A percentile compares a stretch with the other conserved stretches of the same genome.
Conservation (phyloP, 2,113 vertebrate genomes). For the Ondatra zibethicus region DNA sequence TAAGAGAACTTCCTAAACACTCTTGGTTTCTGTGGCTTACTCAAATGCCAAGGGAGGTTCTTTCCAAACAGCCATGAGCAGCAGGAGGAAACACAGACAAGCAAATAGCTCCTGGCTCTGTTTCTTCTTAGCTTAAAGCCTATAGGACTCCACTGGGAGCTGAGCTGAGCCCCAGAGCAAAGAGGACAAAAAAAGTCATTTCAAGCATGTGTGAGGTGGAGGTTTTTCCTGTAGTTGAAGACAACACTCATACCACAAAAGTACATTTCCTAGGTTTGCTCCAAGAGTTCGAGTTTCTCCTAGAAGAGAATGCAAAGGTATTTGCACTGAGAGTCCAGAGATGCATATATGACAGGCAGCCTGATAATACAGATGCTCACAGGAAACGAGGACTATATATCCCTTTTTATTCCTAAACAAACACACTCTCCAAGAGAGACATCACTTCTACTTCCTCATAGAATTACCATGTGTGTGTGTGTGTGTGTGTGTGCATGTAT, state of each 20-base stretch:
- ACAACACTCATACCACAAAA: not conserved
- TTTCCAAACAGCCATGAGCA: not conserved
- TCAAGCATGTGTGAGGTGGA: not conserved
- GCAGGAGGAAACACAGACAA: not conserved
- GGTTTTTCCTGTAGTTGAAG: not conserved
- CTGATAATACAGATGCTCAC: not conserved
- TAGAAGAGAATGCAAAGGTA: not conserved
- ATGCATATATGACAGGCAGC: not conserved
- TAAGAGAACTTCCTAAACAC: not conserved
- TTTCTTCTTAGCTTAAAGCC: not conserved
- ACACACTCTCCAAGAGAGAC: not conserved
- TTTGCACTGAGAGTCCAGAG: not conserved
- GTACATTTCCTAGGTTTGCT: not conserved
- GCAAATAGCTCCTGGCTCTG: not conserved
- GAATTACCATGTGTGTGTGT: not conserved
- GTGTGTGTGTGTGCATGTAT: too few relatives aligned
- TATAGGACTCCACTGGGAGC: not conserved
- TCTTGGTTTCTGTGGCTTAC: not conserved
- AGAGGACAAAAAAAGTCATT: not conserved
- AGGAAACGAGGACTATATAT: rapidly evolving
- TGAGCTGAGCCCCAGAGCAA: not conserved
- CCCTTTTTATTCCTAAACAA: not conserved
- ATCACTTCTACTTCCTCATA: not conserved
- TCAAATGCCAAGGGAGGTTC: not conserved
- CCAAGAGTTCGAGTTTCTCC: not conserved